Percentiles rank a stretch among this genome's conserved stretches.
Evolutionary conservation across 2,888 invertebrate species (phyloP).

Genomic region (Cacoxenus indagator): DNA sequence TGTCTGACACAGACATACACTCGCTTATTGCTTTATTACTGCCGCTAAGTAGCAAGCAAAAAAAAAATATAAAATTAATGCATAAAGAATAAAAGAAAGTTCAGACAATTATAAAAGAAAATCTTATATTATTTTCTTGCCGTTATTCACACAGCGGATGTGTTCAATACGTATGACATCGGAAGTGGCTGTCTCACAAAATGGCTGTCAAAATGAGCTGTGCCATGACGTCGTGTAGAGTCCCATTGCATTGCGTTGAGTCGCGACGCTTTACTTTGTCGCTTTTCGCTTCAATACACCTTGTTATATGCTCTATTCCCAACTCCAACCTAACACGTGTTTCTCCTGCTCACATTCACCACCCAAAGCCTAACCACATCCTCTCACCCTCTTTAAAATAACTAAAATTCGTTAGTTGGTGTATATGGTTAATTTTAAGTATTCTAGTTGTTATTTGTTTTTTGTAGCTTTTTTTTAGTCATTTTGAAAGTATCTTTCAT

Average conservation of each 20-base stretch:
- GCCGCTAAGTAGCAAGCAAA: background rate
- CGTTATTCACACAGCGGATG: background rate
- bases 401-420: constrained; percentile 9
- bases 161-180: background rate
- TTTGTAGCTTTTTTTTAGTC: constrained; percentile 7
- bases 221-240: no score
- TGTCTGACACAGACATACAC: background rate
- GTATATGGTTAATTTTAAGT: constrained; percentile 19
- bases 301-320: no score
- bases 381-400: no score
- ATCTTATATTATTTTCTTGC: background rate
- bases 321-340: no score
- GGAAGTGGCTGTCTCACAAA: background rate
- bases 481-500: constrained; percentile 29
- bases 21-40: background rate
- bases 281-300: no score
- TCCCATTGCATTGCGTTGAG: no score
- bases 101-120: background rate
- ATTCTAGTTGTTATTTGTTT: constrained; percentile 44
- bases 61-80: background rate
- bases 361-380: no score
- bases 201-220: constrained; percentile 4
- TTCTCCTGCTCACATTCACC: no score
- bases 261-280: no score
- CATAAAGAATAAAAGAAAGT: background rate